phyloP scores from a whole-genome alignment of 2,113 vertebrate genomes.

The Grallaria varia region DNA sequence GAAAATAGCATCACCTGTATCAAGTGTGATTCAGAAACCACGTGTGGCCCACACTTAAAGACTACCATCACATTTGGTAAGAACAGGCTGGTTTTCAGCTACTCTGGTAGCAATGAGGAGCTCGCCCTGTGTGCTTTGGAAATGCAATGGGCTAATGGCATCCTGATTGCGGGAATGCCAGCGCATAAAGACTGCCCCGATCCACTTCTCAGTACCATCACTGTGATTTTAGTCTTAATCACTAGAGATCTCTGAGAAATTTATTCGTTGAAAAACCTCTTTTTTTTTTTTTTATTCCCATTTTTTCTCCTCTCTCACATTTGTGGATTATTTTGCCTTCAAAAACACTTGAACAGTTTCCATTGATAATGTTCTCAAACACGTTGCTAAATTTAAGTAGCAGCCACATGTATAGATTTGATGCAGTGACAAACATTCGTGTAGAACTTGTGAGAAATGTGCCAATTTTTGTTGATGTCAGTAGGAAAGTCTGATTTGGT shows the following conservation, averaged over 20 bases:
- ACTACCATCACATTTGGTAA: not conserved
- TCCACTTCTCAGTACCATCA: not conserved
- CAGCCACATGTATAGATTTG: not conserved
- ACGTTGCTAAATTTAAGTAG: not conserved
- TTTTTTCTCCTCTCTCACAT: fast-evolving
- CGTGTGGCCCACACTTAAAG: not conserved
- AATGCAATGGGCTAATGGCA: not conserved
- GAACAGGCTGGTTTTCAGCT: not conserved
- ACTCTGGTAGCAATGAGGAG: not conserved
- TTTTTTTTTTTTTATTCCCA: fast-evolving
- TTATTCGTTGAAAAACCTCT: not conserved
- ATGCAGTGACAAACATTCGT: not conserved
- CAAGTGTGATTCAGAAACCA: not conserved
- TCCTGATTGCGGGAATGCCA: not conserved
- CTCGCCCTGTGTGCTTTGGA: not conserved
- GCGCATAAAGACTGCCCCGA: not conserved
- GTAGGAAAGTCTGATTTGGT: not conserved
- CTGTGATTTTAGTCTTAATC: not conserved
- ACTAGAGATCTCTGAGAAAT: not conserved
- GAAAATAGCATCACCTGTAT: not conserved
- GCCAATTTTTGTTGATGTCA: not conserved
- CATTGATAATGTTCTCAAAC: not conserved
- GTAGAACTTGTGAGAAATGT: not conserved
- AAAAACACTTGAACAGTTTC: not conserved
- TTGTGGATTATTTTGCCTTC: not conserved